These are phyloP conservation scores for Pseudomyrmex dendroicus DNA, from an alignment of 1,140 invertebrate genomes.

Conservation along the genomic window DNA sequence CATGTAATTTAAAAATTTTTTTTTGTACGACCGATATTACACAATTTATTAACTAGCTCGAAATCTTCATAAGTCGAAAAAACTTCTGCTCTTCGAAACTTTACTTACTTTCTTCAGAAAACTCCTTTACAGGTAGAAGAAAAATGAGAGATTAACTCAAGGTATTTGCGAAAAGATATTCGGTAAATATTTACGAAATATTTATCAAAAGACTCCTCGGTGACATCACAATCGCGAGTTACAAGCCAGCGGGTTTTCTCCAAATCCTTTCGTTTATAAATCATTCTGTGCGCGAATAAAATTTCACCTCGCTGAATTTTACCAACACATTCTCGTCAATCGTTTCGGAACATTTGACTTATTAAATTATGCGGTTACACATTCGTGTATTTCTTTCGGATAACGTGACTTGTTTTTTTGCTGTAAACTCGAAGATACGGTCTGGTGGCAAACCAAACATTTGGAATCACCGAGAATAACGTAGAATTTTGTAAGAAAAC, in stretches of 20 bases:
- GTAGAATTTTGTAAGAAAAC: conserved; percentile 59
- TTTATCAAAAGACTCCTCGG: too few species aligned
- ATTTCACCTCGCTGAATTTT: background rate
- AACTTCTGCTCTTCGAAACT: too few species aligned
- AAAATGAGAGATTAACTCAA: too few species aligned
- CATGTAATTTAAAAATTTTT: background rate
- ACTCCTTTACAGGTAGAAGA: too few species aligned
- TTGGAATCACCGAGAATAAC: conserved; percentile 25
- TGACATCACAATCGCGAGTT: background rate
- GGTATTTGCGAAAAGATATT: too few species aligned
- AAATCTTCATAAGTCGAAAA: too few species aligned
- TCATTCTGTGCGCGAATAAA: background rate
- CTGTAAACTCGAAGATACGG: background rate
- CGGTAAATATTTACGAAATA: too few species aligned
- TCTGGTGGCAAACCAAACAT: conserved; percentile 26
- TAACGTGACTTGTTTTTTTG: background rate
- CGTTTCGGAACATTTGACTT: background rate
- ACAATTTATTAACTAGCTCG: too few species aligned
- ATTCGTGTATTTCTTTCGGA: background rate
- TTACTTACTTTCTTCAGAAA: too few species aligned
- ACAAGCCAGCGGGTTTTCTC: background rate
- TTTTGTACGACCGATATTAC: too few species aligned
- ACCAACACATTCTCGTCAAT: background rate
- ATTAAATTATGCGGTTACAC: background rate
- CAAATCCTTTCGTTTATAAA: background rate